phyloP scores from a whole-genome alignment of 2,797 vertebrate genomes.

The Sebastes elongatus region DNA sequence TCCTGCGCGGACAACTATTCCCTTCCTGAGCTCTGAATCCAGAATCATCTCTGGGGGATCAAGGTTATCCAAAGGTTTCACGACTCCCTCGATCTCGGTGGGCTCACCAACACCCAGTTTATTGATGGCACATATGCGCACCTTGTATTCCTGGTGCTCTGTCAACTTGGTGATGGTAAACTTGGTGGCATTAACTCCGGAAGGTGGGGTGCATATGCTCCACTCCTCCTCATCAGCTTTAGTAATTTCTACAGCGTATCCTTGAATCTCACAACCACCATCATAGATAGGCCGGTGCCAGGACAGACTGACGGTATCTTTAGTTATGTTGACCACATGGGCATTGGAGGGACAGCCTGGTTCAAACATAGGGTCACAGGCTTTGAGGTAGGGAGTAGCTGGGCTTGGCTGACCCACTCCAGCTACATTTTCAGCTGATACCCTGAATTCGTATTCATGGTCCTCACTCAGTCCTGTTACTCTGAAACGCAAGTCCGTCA shows the following conservation, averaged over 20 bases:
- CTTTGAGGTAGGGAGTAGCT: constrained; percentile 90
- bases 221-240: constrained; percentile 98
- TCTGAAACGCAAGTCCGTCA: constrained; percentile 96
- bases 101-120: constrained; percentile 94
- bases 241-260: constrained; percentile 94
- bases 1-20: constrained; percentile 93
- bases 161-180: constrained; percentile 92
- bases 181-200: constrained; percentile 87
- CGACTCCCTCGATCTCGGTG: constrained; percentile 87
- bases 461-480: constrained; percentile 94
- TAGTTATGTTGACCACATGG: constrained; percentile 89
- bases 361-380: constrained; percentile 95
- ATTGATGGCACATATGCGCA: constrained; percentile 95
- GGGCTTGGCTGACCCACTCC: constrained; percentile 92
- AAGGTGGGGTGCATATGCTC: constrained; percentile 91
- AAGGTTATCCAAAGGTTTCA: constrained; percentile 94
- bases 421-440: constrained; percentile 97
- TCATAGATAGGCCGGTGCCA: constrained; percentile 98
- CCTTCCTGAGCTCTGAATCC: constrained; percentile 95
- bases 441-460: constrained; percentile 97
- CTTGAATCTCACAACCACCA: constrained; percentile 95
- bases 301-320: constrained; percentile 87
- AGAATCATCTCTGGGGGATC: constrained; percentile 95
- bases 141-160: constrained; percentile 97
- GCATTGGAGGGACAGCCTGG: constrained; percentile 93